These are phyloP conservation scores for Gambusia yucatana DNA, from an alignment of 2,797 vertebrate species.

Conservation along the genomic window DNA sequence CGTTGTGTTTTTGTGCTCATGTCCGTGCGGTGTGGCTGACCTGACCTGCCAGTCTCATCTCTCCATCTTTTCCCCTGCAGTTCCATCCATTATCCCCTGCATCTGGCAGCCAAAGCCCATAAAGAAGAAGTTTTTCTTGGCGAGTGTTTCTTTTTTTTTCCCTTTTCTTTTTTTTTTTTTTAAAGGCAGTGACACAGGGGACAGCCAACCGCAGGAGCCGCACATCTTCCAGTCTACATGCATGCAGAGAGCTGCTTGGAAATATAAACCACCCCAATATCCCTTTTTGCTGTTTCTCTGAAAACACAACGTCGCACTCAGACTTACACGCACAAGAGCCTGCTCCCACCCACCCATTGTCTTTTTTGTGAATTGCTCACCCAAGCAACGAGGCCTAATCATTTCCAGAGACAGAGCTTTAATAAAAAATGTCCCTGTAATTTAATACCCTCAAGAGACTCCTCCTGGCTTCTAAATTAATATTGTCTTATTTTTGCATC, in stretches of 20 bases:
- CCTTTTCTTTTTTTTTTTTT: slow-evolving; percentile 66
- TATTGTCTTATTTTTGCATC: slow-evolving; percentile 27
- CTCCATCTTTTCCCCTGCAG: slow-evolving; percentile 56
- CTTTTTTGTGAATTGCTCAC: slow-evolving; percentile 64
- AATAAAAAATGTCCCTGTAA: slow-evolving; percentile 64
- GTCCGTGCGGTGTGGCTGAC: slow-evolving; percentile 14
- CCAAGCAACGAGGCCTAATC: slow-evolving; percentile 75
- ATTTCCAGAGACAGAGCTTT: slow-evolving; percentile 75
- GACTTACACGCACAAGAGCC: slow-evolving; percentile 43
- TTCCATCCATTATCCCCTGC: slow-evolving; percentile 69
- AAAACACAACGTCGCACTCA: slow-evolving; percentile 54
- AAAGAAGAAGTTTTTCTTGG: slow-evolving; percentile 82
- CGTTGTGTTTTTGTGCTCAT: slow-evolving; percentile 21
- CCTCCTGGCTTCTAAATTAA: slow-evolving; percentile 42
- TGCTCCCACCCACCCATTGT: slow-evolving; percentile 53
- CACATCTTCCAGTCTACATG: slow-evolving; percentile 74
- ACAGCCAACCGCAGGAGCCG: slow-evolving; percentile 82
- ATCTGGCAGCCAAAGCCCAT: slow-evolving; percentile 74
- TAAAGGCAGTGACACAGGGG: slow-evolving; percentile 78
- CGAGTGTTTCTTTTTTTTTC: slow-evolving; percentile 69
- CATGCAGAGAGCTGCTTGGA: slow-evolving; percentile 72
- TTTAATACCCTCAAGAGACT: slow-evolving; percentile 53
- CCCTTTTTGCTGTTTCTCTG: slow-evolving; percentile 37
- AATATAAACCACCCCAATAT: slow-evolving; percentile 52
- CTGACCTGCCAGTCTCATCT: slow-evolving; percentile 60